Evolutionary conservation across 1,140 invertebrate species (phyloP), one percentile per base, ranked within the genome.

Genomic region (Drosophila varians): DNA sequence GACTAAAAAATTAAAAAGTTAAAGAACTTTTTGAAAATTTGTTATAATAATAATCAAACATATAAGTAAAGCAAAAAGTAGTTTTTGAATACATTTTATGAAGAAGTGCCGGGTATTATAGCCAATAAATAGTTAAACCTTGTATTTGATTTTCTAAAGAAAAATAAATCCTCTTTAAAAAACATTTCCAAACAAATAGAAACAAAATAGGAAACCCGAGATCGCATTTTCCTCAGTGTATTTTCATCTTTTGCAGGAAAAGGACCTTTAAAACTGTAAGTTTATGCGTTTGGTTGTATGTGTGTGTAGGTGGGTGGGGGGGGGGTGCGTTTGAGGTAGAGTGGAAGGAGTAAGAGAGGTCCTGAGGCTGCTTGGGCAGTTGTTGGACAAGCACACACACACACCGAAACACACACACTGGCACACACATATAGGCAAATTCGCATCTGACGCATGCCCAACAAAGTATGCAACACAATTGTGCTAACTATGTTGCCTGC

Each of bases 401-500:
- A 26, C 36, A 14, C 5, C 16, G 12, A 12, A 23, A 38, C 38
- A 31, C 38, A 28, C 42, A 64, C 26, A 19, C 7, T 5, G 4
- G 6, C 2, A 46, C 8, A 49, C 14, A 46, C 9, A 68, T 43
- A 71, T 51, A 72, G 56, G 47, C 55, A 72, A 72, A 60, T 72
- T 58, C 61, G 72, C 75, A 73, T 62, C 69, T 76, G 80, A 86
- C 79, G 80, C 79, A 84, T 84, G 79, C 79, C 80, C 80, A 51
- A 74, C 61, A 74, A 83, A 84, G 78, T 83, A 83, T 83, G 78
- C 79, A 83, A 84, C 74, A 83, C 79, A 84, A 84, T 86, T 84
- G 79, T 84, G 79, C 80, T 84, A 84, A 84, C 79, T 84, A 83
- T 86, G 79, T 72, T 86, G 80, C 51, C 53, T 64, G 49, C 54